Evolutionary conservation across 2,888 invertebrate genomes (phyloP).

Genomic region (Parnassius mnemosyne): DNA sequence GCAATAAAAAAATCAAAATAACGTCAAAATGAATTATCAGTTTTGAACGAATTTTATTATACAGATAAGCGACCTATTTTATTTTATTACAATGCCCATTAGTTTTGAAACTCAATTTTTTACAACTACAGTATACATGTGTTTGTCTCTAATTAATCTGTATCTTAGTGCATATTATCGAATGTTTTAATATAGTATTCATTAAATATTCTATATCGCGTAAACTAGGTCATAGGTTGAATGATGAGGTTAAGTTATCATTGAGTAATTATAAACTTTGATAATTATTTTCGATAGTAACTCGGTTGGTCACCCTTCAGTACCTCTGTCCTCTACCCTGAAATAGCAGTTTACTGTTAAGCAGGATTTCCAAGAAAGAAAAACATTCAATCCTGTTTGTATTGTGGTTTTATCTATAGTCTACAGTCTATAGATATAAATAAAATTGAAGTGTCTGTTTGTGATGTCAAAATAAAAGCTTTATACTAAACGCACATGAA

Average conservation of each 20-base stretch:
- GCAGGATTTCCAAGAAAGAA: too few species aligned
- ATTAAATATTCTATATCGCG: constrained; percentile 62
- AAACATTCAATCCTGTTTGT: too few species aligned
- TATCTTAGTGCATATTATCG: constrained; percentile 46
- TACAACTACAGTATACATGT: constrained; percentile 14
- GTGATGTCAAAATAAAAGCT: too few species aligned
- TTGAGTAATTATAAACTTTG: constrained; percentile 48
- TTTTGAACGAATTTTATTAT: too few species aligned
- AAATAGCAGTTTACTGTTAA: constrained; percentile 1
- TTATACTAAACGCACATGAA: too few species aligned
- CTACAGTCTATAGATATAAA: too few species aligned
- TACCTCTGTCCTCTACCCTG: constrained; percentile 6
- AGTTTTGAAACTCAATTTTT: not conserved
- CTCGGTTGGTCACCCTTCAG: constrained; percentile 19
- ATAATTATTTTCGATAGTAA: constrained; percentile 50
- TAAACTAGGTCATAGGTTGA: constrained; percentile 52
- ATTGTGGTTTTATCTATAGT: too few species aligned
- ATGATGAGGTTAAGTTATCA: constrained; percentile 52
- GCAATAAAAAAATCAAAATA: too few species aligned
- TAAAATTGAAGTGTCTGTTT: too few species aligned
- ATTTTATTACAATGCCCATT: too few species aligned
- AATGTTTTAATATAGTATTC: constrained; percentile 58
- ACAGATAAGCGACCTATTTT: not conserved
- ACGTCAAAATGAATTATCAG: too few species aligned
- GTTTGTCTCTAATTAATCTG: constrained; percentile 26